A percentile compares a stretch with the other conserved stretches of the same genome.
Conservation (phyloP, 1,140 invertebrate species). For the Cotesia vestalis region DNA sequence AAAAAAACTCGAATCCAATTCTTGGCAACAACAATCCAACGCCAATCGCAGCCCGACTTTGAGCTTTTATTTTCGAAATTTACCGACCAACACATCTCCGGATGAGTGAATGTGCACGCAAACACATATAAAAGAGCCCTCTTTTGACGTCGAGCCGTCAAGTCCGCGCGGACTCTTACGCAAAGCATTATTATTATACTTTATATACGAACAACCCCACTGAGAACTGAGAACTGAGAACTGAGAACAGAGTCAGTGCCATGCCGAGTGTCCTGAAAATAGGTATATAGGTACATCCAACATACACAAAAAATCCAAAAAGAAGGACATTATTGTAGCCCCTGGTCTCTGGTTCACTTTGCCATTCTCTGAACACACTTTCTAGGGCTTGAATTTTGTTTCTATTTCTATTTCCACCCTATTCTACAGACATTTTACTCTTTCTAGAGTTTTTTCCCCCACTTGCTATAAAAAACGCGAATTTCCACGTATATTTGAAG, state of each 20-base stretch:
- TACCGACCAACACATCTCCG: too few species aligned
- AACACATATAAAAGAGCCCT: conserved; percentile 3
- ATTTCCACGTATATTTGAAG: too few species aligned
- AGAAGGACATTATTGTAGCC: conserved; percentile 18
- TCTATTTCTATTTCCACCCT: too few species aligned
- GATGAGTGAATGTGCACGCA: too few species aligned
- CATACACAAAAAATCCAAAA: conserved; percentile 29
- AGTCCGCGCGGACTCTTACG: conserved; percentile 58
- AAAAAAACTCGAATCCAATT: conserved; percentile 54
- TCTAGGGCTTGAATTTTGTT: conserved; percentile 23
- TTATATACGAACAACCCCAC: conserved; percentile 39
- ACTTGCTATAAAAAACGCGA: too few species aligned
- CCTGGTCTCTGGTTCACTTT: too few species aligned
- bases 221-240: conserved; percentile 29
- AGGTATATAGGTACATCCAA: conserved; percentile 39
- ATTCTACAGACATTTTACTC: too few species aligned
- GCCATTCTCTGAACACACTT: too few species aligned
- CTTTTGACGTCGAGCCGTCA: conserved; percentile 40
- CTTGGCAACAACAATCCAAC: conserved; percentile 20
- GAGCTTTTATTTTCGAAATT: too few species aligned
- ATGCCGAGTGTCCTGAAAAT: conserved; percentile 29
- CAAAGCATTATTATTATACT: conserved; percentile 45
- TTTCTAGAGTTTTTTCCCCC: too few species aligned
- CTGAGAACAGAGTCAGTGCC: conserved; percentile 37
- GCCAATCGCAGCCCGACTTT: conserved; percentile 45